These are phyloP conservation scores for Nothoprocta perdicaria DNA, from an alignment of 2,113 vertebrate species.

Conservation along the genomic window DNA sequence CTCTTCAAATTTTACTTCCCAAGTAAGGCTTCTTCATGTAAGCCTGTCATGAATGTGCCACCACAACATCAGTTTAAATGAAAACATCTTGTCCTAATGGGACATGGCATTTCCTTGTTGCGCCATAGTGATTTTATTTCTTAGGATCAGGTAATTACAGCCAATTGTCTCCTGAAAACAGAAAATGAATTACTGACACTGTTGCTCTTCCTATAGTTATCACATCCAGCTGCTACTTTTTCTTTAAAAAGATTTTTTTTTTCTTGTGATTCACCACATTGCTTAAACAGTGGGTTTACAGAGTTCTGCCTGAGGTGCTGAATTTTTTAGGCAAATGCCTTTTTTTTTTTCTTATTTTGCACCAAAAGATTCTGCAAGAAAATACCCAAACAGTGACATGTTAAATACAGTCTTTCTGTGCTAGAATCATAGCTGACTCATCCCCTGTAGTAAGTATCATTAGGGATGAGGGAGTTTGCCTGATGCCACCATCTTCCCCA, in stretches of 20 bases:
- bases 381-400: neutral
- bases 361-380: neutral
- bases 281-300: neutral
- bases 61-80: slow-evolving; percentile 27
- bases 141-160: slow-evolving; percentile 50
- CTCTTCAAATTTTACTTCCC: neutral
- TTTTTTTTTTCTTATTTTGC: neutral
- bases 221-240: neutral
- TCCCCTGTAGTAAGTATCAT: fast-evolving
- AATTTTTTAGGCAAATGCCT: neutral
- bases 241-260: neutral
- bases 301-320: neutral
- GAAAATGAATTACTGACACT: slow-evolving; percentile 40
- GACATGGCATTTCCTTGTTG: slow-evolving; percentile 46
- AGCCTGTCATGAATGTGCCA: neutral
- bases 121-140: slow-evolving; percentile 24
- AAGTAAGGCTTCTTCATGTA: neutral
- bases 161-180: slow-evolving; percentile 53
- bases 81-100: slow-evolving; percentile 55
- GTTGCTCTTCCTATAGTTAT: neutral
- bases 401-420: neutral
- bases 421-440: neutral
- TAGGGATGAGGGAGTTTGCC: neutral
- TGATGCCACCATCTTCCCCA: neutral
- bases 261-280: neutral